phyloP scores from a whole-genome alignment of 2,797 vertebrate genomes.

The Fistularia commersonii region DNA sequence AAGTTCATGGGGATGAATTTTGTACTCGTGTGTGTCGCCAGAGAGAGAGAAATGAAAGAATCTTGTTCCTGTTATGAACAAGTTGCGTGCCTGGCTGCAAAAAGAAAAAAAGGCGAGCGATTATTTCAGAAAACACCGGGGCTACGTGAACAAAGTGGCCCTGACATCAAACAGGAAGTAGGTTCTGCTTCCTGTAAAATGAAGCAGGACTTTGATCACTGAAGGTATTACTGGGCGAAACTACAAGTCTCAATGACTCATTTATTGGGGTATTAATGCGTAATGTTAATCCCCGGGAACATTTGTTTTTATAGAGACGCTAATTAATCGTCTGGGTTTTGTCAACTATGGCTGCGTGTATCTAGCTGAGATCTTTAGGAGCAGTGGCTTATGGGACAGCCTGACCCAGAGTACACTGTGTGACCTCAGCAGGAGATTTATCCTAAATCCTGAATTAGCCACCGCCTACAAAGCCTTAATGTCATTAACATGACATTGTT shows the following conservation, averaged over 20 bases:
- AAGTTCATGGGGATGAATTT: conserved; percentile 5
- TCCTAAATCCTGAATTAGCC: conserved; percentile 60
- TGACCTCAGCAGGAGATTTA: conserved; percentile 45
- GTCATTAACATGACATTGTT: conserved; percentile 50
- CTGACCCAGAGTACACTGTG: conserved; percentile 38
- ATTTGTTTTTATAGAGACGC: neutral
- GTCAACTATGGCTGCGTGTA: neutral
- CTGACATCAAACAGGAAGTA: conserved; percentile 14
- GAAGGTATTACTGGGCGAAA: too few species aligned
- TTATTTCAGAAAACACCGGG: conserved; percentile 1
- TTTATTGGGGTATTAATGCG: too few species aligned
- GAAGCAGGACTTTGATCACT: too few species aligned
- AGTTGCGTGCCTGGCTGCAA: too few species aligned
- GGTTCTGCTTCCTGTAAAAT: neutral
- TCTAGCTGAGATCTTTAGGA: conserved; percentile 2
- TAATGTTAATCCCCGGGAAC: neutral
- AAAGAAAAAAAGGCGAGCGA: neutral
- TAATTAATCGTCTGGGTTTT: neutral
- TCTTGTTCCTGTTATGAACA: neutral
- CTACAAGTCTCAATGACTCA: too few species aligned
- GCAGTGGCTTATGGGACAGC: conserved; percentile 31
- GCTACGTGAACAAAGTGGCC: too few species aligned
- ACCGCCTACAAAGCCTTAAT: conserved; percentile 50
- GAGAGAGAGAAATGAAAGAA: conserved; percentile 10
- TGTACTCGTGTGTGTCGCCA: neutral